phyloP scores from a whole-genome alignment of 2,797 vertebrate genomes.

The Pangasius mekongensis region DNA sequence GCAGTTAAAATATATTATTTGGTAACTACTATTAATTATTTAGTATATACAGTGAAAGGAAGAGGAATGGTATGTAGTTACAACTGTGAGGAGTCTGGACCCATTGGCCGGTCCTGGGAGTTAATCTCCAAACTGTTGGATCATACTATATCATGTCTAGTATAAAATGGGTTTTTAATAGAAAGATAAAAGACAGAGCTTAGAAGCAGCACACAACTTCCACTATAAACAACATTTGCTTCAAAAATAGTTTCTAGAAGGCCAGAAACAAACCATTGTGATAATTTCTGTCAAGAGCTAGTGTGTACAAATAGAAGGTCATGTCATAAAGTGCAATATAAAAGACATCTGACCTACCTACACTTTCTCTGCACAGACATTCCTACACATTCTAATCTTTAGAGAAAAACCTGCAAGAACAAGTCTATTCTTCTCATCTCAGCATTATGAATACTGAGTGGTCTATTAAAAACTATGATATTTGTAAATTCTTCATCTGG shows the following conservation, averaged over 20 bases:
- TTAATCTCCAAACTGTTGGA: constrained; percentile 63
- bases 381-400: constrained; percentile 34
- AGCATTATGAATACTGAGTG: constrained; percentile 55
- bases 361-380: constrained; percentile 26
- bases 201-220: constrained; percentile 59
- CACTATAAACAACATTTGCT: constrained; percentile 61
- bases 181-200: constrained; percentile 23
- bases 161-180: not conserved
- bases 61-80: not conserved
- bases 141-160: constrained; percentile 64
- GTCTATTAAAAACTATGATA: constrained; percentile 57
- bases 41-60: not conserved
- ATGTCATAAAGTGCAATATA: constrained; percentile 33
- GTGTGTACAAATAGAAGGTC: constrained; percentile 23
- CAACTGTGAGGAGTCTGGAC: not conserved
- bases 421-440: constrained; percentile 38
- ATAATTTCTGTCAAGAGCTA: constrained; percentile 31
- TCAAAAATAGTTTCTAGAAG: constrained; percentile 72
- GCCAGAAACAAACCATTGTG: constrained; percentile 70
- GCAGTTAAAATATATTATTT: not conserved
- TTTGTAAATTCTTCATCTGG: constrained; percentile 56
- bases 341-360: constrained; percentile 31
- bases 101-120: not conserved
- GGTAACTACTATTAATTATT: not conserved
- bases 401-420: constrained; percentile 18